Percentiles rank a stretch among this genome's conserved stretches.
phyloP scores from a whole-genome alignment of 2,888 invertebrate genomes.

The Pyrgus malvae region DNA sequence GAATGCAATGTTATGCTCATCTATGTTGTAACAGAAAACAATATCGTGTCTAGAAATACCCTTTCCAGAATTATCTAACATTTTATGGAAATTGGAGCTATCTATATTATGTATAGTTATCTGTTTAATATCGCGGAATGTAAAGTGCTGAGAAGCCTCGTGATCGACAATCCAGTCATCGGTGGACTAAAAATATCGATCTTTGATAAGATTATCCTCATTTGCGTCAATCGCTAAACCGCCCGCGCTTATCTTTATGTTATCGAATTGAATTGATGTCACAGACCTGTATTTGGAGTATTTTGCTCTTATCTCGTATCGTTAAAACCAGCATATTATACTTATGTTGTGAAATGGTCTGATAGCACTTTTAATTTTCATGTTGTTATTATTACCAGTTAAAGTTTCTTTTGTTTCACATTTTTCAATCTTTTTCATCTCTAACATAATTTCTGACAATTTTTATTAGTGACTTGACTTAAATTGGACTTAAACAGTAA shows the following conservation, averaged over 20 bases:
- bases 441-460: too few relatives aligned
- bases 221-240: constrained; percentile 44
- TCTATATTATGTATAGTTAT: background rate
- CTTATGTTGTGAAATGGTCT: background rate
- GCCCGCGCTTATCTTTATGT: constrained; percentile 36
- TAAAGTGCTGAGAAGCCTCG: constrained; percentile 24
- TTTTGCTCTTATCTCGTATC: constrained; percentile 29
- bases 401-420: too few relatives aligned
- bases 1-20: too few relatives aligned
- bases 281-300: constrained; percentile 42
- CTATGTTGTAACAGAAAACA: too few relatives aligned
- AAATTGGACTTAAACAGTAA: too few relatives aligned
- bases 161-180: constrained; percentile 37
- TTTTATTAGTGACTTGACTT: too few relatives aligned
- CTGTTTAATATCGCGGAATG: constrained; percentile 10
- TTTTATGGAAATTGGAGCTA: background rate
- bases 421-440: background rate
- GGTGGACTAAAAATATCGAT: constrained; percentile 35
- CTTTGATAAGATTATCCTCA: constrained; percentile 39
- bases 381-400: too few relatives aligned
- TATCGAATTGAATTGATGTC: constrained; percentile 38
- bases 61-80: constrained; percentile 1
- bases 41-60: too few relatives aligned
- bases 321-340: background rate
- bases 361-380: background rate